Conservation (phyloP, 2,113 vertebrate genomes). For the Sarotherodon lohbergeri region DNA sequence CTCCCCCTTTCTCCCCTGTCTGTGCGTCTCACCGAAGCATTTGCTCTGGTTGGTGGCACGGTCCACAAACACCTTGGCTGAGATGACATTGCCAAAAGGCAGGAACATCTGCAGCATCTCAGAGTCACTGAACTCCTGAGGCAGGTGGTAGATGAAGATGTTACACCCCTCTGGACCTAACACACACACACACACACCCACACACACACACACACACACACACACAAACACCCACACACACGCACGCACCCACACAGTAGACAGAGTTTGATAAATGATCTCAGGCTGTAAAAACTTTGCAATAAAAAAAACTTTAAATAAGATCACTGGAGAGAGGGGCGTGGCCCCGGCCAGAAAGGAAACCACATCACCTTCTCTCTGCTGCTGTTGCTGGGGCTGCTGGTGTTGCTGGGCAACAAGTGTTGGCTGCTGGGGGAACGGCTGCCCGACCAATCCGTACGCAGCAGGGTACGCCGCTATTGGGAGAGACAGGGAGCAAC, state of each 20-base stretch:
- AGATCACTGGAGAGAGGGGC: slow-evolving; percentile 17
- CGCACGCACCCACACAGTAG: slow-evolving; percentile 1
- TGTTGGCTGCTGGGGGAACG: slow-evolving; percentile 84
- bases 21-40: slow-evolving; percentile 85
- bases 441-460: slow-evolving; percentile 85
- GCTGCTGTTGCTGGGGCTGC: slow-evolving; percentile 81
- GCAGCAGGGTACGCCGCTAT: slow-evolving; percentile 87
- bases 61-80: slow-evolving; percentile 96
- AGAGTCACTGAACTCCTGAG: slow-evolving; percentile 95
- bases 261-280: slow-evolving; percentile 13
- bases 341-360: slow-evolving; percentile 45
- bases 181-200: background rate
- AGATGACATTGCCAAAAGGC: slow-evolving; percentile 96
- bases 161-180: slow-evolving; percentile 95
- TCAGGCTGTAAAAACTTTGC: background rate
- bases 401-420: slow-evolving; percentile 85
- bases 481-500: slow-evolving; percentile 41
- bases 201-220: background rate
- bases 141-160: slow-evolving; percentile 99
- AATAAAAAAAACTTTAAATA: slow-evolving; percentile 46
- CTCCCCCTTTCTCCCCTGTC: background rate
- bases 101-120: slow-evolving; percentile 99
- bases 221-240: background rate
- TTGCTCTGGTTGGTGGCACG: slow-evolving; percentile 98
- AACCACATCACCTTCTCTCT: slow-evolving; percentile 80